These are phyloP conservation scores for Trileptium ribeirensis DNA, from an alignment of 2,888 invertebrate species.

Conservation along the genomic window DNA sequence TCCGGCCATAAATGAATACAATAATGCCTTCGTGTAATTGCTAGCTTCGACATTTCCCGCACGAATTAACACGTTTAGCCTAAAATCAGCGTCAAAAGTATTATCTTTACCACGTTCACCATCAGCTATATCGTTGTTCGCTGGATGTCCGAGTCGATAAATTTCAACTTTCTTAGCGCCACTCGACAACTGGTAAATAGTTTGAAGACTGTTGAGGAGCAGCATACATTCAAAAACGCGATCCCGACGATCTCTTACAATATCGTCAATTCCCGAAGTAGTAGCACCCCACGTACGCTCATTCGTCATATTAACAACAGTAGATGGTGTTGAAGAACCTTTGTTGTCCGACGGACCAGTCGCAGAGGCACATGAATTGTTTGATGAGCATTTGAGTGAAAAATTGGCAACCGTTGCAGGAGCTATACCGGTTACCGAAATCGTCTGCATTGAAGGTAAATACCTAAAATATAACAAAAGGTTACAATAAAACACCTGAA, in stretches of 20 bases:
- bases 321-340: not conserved
- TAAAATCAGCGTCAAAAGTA: not conserved
- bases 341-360: not conserved
- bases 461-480: not conserved
- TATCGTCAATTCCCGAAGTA: not conserved
- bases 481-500: too few species aligned
- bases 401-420: not conserved
- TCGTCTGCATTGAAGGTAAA: not conserved
- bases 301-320: not conserved
- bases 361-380: not conserved
- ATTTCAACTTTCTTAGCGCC: not conserved
- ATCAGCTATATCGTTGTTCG: not conserved
- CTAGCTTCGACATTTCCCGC: not conserved
- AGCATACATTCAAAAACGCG: not conserved
- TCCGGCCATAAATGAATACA: not conserved
- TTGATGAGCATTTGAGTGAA: not conserved
- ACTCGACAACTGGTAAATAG: not conserved
- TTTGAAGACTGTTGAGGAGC: not conserved
- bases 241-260: not conserved
- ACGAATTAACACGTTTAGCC: not conserved
- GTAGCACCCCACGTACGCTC: not conserved
- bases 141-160: not conserved
- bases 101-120: too few species aligned
- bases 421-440: not conserved
- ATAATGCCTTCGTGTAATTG: not conserved